These are phyloP conservation scores for Capitulum mitella DNA, from an alignment of 2,888 invertebrate species.

Conservation along the genomic window DNA sequence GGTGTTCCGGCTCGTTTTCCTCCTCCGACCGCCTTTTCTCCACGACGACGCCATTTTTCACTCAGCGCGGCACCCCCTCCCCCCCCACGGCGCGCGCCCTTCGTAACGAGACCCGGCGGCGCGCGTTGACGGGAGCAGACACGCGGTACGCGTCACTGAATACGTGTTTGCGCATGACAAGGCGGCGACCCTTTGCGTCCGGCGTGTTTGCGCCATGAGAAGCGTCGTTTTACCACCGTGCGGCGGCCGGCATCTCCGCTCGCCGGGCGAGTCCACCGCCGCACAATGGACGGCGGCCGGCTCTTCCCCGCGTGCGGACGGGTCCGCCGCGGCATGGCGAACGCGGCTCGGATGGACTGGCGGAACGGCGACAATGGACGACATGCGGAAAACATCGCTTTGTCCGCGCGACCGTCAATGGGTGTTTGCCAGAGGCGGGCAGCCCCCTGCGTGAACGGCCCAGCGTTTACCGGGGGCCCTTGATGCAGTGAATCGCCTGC, in stretches of 20 bases:
- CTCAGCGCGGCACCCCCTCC: no score
- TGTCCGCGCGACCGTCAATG: not conserved
- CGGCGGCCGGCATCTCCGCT: not conserved
- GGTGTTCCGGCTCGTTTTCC: not conserved
- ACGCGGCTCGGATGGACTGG: no score
- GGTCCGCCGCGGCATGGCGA: no score
- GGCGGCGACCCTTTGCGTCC: not conserved
- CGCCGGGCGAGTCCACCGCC: not conserved
- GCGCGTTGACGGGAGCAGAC: no score
- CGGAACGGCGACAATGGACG: not conserved
- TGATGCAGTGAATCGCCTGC: no score
- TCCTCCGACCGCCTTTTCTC: not conserved
- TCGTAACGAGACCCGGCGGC: no score
- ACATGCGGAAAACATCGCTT: not conserved
- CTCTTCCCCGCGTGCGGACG: no score
- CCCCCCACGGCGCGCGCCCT: no score
- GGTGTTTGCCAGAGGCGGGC: not conserved
- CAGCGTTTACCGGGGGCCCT: no score
- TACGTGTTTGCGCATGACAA: not conserved
- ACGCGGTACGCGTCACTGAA: not conserved
- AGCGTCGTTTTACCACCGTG: not conserved
- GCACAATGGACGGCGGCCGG: no score
- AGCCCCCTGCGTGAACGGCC: not conserved
- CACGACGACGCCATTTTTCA: no score
- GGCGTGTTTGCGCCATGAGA: not conserved